A percentile compares a stretch with the other conserved stretches of the same genome.
Conservation (phyloP, 2,113 vertebrate genomes). For the Proteles cristata region DNA sequence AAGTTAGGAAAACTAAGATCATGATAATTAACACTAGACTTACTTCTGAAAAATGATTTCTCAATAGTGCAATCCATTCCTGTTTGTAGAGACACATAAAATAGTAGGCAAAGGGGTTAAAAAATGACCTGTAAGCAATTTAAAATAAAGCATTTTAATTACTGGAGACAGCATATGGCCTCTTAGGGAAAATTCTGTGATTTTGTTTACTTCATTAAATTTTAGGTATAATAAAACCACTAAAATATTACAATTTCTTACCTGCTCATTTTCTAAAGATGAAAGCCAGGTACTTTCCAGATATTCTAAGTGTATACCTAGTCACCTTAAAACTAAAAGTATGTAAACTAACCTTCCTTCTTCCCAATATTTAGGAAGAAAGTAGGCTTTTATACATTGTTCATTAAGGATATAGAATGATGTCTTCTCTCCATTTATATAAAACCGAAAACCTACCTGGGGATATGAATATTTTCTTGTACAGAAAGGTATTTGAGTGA, state of each 20-base stretch:
- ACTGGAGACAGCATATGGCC: not conserved
- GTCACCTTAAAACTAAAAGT: not conserved
- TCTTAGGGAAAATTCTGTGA: not conserved
- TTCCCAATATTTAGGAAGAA: not conserved
- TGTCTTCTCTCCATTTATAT: not conserved
- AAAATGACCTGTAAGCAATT: not conserved
- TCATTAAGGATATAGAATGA: not conserved
- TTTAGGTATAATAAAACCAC: not conserved
- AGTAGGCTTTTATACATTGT: not conserved
- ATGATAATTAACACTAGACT: not conserved
- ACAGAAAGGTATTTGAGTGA: not conserved
- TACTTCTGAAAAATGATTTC: not conserved
- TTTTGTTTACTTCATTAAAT: not conserved
- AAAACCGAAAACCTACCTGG: not conserved
- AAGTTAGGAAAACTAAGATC: conserved; percentile 13
- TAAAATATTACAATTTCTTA: not conserved
- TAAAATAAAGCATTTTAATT: not conserved
- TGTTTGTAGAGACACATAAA: not conserved
- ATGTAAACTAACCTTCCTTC: not conserved
- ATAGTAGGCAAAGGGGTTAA: not conserved
- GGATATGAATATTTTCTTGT: not conserved
- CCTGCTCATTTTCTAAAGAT: not conserved
- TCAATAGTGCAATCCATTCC: not conserved
- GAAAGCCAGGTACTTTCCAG: not conserved
- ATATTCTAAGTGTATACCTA: not conserved